Conservation (phyloP, 2,797 vertebrate species). For the Gadopsis bispinosus region DNA sequence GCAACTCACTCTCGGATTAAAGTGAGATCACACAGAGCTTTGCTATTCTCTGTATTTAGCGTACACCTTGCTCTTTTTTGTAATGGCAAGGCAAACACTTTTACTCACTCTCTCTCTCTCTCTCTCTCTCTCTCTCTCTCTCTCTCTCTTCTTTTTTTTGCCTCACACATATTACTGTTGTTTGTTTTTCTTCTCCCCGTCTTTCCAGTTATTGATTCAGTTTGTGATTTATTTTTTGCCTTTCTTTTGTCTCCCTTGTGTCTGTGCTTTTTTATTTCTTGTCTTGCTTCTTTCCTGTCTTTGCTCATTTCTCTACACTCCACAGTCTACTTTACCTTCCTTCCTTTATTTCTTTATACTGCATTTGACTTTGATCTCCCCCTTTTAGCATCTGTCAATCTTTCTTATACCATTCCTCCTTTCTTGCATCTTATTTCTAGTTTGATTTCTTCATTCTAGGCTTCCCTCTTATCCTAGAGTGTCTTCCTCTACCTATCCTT, state of each 20-base stretch:
- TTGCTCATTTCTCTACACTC: not conserved
- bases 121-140: not conserved
- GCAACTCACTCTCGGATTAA: not conserved
- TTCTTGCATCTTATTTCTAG: not conserved
- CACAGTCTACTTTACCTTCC: not conserved
- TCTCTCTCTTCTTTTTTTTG: not conserved
- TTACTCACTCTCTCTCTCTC: not conserved
- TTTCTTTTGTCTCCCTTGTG: not conserved
- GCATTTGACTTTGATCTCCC: not conserved
- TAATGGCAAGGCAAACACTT: constrained; percentile 17
- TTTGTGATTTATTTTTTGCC: not conserved
- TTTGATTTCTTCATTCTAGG: not conserved
- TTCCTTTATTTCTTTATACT: not conserved
- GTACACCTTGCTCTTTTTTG: constrained; percentile 21
- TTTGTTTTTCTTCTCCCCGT: not conserved
- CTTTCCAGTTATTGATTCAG: not conserved
- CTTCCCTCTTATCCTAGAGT: not conserved
- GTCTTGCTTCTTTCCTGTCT: not conserved
- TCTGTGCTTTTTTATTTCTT: not conserved
- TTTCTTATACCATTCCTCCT: not conserved
- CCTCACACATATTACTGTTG: not conserved
- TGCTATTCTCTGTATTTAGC: constrained; percentile 18
- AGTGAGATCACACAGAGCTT: constrained; percentile 6
- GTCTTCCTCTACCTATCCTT: not conserved
- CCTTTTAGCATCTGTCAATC: too few species aligned